Percentiles rank a stretch among this genome's conserved stretches.
These are phyloP conservation scores for Hemicrepidius hirtus DNA, from an alignment of 2,888 invertebrate species.

Conservation along the genomic window DNA sequence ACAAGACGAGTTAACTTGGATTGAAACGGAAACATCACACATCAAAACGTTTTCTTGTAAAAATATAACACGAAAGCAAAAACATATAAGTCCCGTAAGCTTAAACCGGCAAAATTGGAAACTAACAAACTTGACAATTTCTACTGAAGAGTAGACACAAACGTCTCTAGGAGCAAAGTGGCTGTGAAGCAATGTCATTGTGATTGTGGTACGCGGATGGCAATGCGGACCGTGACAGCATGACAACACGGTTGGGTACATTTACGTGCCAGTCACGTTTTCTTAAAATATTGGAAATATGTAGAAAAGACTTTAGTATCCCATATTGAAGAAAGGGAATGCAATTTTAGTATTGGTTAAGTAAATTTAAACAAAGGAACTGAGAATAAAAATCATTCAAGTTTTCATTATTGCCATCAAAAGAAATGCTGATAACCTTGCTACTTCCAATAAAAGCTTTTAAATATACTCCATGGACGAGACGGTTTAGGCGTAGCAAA, in stretches of 20 bases:
- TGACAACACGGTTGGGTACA: conserved; percentile 71
- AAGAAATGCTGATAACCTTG: neutral
- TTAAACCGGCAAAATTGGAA: conserved; percentile 34
- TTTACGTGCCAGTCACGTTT: conserved; percentile 63
- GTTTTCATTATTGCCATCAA: neutral
- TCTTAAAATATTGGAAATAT: conserved; percentile 46
- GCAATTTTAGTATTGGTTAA: neutral
- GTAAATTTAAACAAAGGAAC: neutral
- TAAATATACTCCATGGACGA: neutral
- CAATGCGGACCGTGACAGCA: conserved; percentile 66
- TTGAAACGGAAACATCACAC: conserved; percentile 8
- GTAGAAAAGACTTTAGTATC: neutral
- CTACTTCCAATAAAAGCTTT: neutral
- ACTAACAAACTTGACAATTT: conserved; percentile 30
- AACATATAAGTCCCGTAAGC: conserved; percentile 41
- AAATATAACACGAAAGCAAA: conserved; percentile 32
- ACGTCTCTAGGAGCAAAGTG: conserved; percentile 53
- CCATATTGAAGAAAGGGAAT: too few species aligned
- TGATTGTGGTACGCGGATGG: conserved; percentile 67
- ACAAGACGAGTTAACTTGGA: neutral
- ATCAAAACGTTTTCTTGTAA: conserved; percentile 29
- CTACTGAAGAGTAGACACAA: conserved; percentile 42
- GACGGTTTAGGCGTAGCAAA: neutral
- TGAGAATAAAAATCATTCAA: neutral
- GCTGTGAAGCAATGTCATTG: conserved; percentile 63